A percentile compares a stretch with the other conserved stretches of the same genome.
Evolutionary conservation across 2,797 vertebrate species (phyloP).

Genomic region (Danio jaintianensis): DNA sequence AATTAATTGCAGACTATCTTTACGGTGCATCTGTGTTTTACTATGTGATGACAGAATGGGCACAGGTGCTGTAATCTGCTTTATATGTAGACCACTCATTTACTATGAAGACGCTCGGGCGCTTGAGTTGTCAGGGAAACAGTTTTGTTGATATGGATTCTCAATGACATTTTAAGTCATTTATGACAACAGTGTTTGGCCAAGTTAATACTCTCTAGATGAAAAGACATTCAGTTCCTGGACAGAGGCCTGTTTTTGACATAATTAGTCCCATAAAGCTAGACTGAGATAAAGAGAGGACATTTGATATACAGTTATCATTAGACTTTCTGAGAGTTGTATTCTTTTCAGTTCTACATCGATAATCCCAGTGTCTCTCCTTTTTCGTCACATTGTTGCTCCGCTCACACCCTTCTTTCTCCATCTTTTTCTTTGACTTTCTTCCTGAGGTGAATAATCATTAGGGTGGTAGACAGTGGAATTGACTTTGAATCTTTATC

Average conservation of each 20-base stretch:
- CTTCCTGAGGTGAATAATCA: slow-evolving; percentile 24
- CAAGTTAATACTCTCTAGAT: slow-evolving; percentile 29
- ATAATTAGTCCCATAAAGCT: slow-evolving; percentile 51
- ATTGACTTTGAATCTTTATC: slow-evolving; percentile 13
- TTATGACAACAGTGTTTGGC: slow-evolving; percentile 38
- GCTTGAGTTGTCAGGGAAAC: slow-evolving; percentile 25
- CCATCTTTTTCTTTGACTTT: slow-evolving; percentile 6
- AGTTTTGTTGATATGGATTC: slow-evolving; percentile 11
- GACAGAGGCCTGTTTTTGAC: slow-evolving; percentile 20
- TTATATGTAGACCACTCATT: slow-evolving; percentile 3
- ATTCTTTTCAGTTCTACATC: slow-evolving; percentile 47
- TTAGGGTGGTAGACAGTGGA: slow-evolving; percentile 9
- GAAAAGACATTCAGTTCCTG: slow-evolving; percentile 35
- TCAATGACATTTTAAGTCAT: slow-evolving; percentile 16
- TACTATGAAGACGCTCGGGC: not conserved
- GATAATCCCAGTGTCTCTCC: slow-evolving; percentile 11
- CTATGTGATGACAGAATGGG: not conserved
- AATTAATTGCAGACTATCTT: slow-evolving; percentile 34
- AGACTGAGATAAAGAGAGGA: not conserved
- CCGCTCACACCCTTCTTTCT: not conserved
- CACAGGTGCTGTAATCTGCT: slow-evolving; percentile 7
- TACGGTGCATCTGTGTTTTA: slow-evolving; percentile 9
- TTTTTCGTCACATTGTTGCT: slow-evolving; percentile 2
- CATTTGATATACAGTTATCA: slow-evolving; percentile 11
- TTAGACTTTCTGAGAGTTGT: not conserved